phyloP scores from a whole-genome alignment of 1,140 invertebrate species.

The Hetaerina americana region DNA sequence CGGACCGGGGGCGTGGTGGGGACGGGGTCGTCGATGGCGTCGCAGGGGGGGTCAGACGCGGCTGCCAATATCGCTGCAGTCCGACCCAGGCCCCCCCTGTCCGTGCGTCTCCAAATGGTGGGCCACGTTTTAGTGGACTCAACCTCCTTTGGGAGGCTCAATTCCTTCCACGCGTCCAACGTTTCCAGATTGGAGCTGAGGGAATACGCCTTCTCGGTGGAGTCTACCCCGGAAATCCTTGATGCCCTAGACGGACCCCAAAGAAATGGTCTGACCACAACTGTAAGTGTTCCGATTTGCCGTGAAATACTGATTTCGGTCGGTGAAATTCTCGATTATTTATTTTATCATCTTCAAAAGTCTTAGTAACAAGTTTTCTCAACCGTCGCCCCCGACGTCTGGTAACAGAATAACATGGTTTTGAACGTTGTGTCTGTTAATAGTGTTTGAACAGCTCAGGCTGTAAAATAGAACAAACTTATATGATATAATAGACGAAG shows the following conservation, averaged over 20 bases:
- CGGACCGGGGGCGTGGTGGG: slow-evolving; percentile 29
- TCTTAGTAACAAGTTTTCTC: no score
- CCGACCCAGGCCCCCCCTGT: slow-evolving; percentile 33
- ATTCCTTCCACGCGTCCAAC: slow-evolving; percentile 40
- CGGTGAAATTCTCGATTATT: no score
- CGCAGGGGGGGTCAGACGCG: slow-evolving; percentile 19
- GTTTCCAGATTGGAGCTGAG: slow-evolving; percentile 36
- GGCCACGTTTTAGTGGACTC: slow-evolving; percentile 41
- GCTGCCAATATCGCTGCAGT: not conserved
- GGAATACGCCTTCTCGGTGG: slow-evolving; percentile 37
- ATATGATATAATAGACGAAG: no score
- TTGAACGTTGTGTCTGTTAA: no score
- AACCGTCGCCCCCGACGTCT: no score
- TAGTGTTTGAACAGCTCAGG: no score
- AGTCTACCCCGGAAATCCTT: not conserved
- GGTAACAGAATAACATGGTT: no score
- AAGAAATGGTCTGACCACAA: slow-evolving; percentile 43
- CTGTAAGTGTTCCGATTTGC: no score
- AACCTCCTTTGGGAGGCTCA: slow-evolving; percentile 46
- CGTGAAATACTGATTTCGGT: no score
- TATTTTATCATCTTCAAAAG: no score
- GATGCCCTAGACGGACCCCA: slow-evolving; percentile 22
- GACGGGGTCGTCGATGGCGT: not conserved
- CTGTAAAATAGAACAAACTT: no score
- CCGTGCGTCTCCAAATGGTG: slow-evolving; percentile 38